Base-by-base conservation (phyloP, 2,888 invertebrate genomes). In the Chironomus riparius region DNA sequence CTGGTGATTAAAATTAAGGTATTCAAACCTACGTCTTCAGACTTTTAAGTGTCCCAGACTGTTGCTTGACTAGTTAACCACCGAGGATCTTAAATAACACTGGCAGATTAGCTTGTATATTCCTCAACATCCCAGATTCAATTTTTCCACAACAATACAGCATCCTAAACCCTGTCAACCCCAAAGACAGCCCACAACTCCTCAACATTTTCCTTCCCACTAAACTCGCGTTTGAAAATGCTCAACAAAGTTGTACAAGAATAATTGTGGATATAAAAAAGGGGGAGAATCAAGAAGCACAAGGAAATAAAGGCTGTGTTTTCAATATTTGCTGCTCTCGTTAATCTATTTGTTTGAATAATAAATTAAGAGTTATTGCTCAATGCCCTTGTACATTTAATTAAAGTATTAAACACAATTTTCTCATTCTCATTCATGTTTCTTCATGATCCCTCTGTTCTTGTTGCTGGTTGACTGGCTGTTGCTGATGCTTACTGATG, bases 341-440 rank as follows among this genome's bases (percentile, higher is more conserved):
- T 47, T 70, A 70, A 70, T 70, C 70, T 72, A 62, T 72, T 72
- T 72, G 72, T 72, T 72, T 72, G 61, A 62, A 72, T 72, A 72
- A 72, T 72, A 72, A 72, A 72, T 72, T 72, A 72, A 72, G 50
- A 72, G 62, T 72, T 72, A 72, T 72, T 18, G 72, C 72, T 70
- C 24, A 15, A 13, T 65, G 70, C 24, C 47, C 70, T 70, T 70
- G 72, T 47, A 62, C 72, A 62, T 72, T 72, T 72, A 72, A 72
- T 72, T 72, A 72, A 72, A 72, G 72, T 48, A 70, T 70, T 70
- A 70, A 48, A 70, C 28, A 13, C 70, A 18, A 56, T 13, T 38
- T 38, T 22, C 24, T 70, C 24, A 15, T 38, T 22, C 24, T 56
- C 24, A 15, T 56, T 15, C 56, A 18, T 56, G 56, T 50, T 50